These are phyloP conservation scores for Amphiprion ocellaris DNA, from an alignment of 2,113 vertebrate species.

Conservation along the genomic window DNA sequence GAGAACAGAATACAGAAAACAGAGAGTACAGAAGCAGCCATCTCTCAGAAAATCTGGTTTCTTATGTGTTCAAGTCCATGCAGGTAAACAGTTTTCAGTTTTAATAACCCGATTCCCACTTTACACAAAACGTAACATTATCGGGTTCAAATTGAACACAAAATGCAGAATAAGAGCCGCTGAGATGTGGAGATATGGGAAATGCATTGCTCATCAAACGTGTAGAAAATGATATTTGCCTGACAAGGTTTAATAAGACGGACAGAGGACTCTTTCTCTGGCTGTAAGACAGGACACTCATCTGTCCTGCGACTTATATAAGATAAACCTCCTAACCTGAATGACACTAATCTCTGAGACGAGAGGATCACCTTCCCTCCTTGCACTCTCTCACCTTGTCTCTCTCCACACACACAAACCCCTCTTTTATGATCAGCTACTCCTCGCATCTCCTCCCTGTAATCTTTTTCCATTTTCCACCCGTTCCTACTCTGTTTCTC, in stretches of 20 bases:
- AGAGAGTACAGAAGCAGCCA: neutral
- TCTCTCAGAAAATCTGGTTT: neutral
- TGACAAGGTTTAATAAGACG: neutral
- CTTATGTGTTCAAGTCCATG: neutral
- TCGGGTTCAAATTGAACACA: conserved; percentile 14
- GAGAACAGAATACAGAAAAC: too few species aligned
- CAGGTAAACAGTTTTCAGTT: neutral
- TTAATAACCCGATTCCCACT: conserved; percentile 2
- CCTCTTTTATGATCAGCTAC: conserved; percentile 14
- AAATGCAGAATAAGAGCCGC: neutral
- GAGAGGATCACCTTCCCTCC: conserved; percentile 70
- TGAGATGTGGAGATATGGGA: neutral
- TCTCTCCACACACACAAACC: neutral
- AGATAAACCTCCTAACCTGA: conserved; percentile 76
- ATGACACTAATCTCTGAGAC: conserved; percentile 79
- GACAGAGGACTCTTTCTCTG: neutral
- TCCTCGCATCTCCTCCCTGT: conserved; percentile 16
- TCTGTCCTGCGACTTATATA: conserved; percentile 70
- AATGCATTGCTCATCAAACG: neutral
- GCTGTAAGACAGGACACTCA: conserved; percentile 44
- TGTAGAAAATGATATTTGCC: conserved; percentile 11
- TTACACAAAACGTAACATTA: neutral
- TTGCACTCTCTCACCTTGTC: conserved; percentile 37
- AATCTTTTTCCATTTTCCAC: conserved; percentile 12
- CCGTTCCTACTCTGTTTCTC: neutral